Evolutionary conservation across 2,113 vertebrate species (phyloP).

Genomic region (Antechinus flavipes): DNA sequence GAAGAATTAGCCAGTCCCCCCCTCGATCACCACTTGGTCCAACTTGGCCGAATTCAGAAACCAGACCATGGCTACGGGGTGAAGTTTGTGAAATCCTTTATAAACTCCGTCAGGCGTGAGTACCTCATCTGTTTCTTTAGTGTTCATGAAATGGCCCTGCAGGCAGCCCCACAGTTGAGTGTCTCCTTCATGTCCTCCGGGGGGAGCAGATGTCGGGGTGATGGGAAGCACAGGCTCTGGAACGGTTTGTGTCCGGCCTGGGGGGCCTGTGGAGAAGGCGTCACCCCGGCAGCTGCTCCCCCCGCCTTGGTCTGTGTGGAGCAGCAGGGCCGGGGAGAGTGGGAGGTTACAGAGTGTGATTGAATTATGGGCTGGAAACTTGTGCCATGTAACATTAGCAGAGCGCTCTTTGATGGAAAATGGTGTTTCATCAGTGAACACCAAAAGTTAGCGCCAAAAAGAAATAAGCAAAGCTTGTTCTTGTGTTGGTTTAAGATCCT

Average conservation of each 20-base stretch:
- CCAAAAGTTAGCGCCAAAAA: constrained; percentile 8
- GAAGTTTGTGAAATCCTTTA: constrained; percentile 79
- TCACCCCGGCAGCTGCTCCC: constrained; percentile 46
- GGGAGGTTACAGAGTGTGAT: not conserved
- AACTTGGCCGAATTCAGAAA: constrained; percentile 80
- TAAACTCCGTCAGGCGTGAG: constrained; percentile 83
- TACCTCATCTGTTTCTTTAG: constrained; percentile 43
- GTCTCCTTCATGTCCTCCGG: constrained; percentile 9
- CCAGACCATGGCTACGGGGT: constrained; percentile 78
- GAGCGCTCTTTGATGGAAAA: not conserved
- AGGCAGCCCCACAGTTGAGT: not conserved
- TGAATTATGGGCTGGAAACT: not conserved
- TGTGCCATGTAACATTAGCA: constrained; percentile 9
- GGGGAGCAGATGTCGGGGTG: not conserved
- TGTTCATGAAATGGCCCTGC: not conserved
- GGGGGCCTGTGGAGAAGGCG: constrained; percentile 59
- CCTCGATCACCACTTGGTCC: constrained; percentile 80
- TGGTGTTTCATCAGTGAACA: not conserved
- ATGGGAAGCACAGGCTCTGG: constrained; percentile 16
- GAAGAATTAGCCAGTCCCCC: constrained; percentile 79
- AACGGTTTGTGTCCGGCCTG: constrained; percentile 37
- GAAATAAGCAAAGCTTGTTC: not conserved
- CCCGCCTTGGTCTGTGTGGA: constrained; percentile 8
- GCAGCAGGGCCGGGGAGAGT: not conserved
- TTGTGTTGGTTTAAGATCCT: constrained; percentile 15